Evolutionary conservation across 2,797 vertebrate genomes (phyloP).

Genomic region (Novumbra hubbsi): DNA sequence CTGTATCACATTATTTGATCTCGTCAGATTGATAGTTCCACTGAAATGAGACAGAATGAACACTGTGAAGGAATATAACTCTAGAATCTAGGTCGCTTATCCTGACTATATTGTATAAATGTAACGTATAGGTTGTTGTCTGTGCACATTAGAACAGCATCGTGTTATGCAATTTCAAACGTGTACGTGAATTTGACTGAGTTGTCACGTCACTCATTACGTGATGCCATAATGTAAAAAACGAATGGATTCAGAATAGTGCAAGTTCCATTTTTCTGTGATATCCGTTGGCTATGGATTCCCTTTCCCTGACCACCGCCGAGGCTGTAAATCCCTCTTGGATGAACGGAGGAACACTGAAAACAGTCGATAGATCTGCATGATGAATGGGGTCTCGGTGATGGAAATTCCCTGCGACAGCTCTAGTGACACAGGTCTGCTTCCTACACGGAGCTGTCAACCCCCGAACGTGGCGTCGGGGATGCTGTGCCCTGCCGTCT

Average conservation of each 20-base stretch:
- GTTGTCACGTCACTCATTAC: neutral
- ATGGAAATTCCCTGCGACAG: conserved; percentile 61
- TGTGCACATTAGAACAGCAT: neutral
- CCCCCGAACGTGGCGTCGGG: neutral
- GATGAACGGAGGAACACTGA: conserved; percentile 32
- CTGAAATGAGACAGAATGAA: neutral
- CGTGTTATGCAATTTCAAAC: neutral
- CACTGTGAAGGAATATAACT: neutral
- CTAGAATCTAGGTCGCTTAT: neutral
- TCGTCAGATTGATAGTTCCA: neutral
- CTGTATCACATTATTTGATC: neutral
- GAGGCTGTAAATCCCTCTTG: conserved; percentile 22
- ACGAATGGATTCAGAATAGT: neutral
- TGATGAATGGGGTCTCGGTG: conserved; percentile 54
- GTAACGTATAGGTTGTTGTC: neutral
- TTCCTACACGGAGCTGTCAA: conserved; percentile 39
- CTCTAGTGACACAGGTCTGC: conserved; percentile 54
- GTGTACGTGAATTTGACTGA: neutral
- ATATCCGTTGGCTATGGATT: neutral
- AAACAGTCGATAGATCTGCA: conserved; percentile 47
- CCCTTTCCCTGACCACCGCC: neutral
- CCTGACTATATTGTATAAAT: neutral
- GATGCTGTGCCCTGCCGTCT: conserved; percentile 18
- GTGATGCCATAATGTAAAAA: neutral
- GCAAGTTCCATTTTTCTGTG: neutral